Base-by-base conservation (phyloP, 1,140 invertebrate species). In the Trichonephila clavata region DNA sequence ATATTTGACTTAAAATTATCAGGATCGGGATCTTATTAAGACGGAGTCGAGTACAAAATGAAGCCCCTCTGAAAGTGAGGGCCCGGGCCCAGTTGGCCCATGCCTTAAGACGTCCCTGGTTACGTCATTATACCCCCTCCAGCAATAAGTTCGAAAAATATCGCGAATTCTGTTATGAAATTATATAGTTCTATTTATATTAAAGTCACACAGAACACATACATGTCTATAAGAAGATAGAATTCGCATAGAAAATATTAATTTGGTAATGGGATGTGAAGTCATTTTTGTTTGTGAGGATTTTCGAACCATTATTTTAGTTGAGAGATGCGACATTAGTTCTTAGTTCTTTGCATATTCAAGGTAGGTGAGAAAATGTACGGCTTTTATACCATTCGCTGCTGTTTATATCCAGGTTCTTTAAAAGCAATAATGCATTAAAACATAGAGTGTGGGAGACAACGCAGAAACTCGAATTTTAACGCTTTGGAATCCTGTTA, bases 361-460 rank as follows among this genome's bases (percentile, higher is more conserved):
- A 83, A 0, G 43, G 21, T 27, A 43, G 13, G 24, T 16, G 71
- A 20, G 81, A 21, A 59, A 50, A 57, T 57, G 10, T 20, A 0
- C 2, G 7, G 43, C 50, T 57, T 59, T n/a, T 39, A 13, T 27
- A 43, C 43, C 81, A 57, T 57, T 57, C 43, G n/a, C 43, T 83
- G 20, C 50, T 83, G 50, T 21, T 83, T 57, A 43, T n/a, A 24
- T 57, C 21, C 20, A 6, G 81, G 81, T 57, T 83, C 81, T n/a
- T 57, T 83, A 5, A n/a, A n/a, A n/a, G n/a, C n/a, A n/a, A n/a
- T 59, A 83, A 83, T 83, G 81, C 81, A 83, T 83, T 83, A 83
- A n/a, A 13, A 50, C 81, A 59, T 57, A 83, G 80, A 14, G 81
- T 27, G 13, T 0, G 8, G 50, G 10, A 50, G 50, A 50, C 7